A percentile compares a stretch with the other conserved stretches of the same genome.
phyloP scores from a whole-genome alignment of 2,888 invertebrate species.

The Amphipyra berbera region DNA sequence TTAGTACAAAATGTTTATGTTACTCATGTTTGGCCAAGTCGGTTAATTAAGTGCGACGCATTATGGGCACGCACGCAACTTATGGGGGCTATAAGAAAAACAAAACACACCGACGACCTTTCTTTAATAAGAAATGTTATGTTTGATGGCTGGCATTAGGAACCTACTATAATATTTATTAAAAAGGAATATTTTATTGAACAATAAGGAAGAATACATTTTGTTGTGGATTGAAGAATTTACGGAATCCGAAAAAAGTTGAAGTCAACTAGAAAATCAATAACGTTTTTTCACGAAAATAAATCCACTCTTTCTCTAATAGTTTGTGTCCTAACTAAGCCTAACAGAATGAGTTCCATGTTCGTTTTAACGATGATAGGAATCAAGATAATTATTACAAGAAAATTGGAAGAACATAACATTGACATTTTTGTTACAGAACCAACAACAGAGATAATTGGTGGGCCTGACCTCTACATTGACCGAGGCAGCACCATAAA shows the following conservation, averaged over 20 bases:
- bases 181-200: not conserved
- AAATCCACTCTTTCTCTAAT: not conserved
- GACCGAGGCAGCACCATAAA: constrained; percentile 98
- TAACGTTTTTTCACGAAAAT: no score
- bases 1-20: constrained; percentile 75
- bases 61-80: constrained; percentile 79
- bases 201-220: no score
- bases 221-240: not conserved
- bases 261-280: no score
- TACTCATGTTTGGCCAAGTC: constrained; percentile 76
- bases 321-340: not conserved
- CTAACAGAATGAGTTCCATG: not conserved
- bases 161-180: not conserved
- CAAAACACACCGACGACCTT: constrained; percentile 60
- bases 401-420: not conserved
- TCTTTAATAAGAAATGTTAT: constrained; percentile 36
- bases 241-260: no score
- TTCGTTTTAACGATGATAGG: not conserved
- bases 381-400: not conserved
- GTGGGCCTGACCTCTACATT: constrained; percentile 97
- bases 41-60: constrained; percentile 77
- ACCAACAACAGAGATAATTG: constrained; percentile 97
- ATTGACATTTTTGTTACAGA: constrained; percentile 91
- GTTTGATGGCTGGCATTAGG: not conserved
- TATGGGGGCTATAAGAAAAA: constrained; percentile 71